These are phyloP conservation scores for Antennarius striatus DNA, from an alignment of 2,113 vertebrate species.

Conservation along the genomic window DNA sequence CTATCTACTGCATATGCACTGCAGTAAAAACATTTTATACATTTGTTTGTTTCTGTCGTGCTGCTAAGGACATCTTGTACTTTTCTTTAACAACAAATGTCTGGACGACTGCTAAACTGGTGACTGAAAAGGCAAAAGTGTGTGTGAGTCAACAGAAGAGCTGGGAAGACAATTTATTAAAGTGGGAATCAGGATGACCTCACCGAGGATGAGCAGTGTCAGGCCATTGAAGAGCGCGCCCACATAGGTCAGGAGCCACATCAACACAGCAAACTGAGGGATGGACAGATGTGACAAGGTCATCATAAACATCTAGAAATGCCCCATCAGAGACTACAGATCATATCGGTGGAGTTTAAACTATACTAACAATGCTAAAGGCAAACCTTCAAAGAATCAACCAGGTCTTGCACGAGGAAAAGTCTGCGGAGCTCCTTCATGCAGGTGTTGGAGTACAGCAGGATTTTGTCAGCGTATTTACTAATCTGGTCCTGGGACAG, in stretches of 20 bases:
- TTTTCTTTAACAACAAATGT: background rate
- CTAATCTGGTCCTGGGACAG: slow-evolving; percentile 98
- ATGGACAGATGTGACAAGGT: background rate
- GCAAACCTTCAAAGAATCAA: slow-evolving; percentile 96
- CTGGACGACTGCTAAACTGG: background rate
- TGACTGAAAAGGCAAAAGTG: background rate
- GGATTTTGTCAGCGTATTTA: slow-evolving; percentile 95
- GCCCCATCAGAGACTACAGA: no score
- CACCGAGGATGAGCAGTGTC: slow-evolving; percentile 97
- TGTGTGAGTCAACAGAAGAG: slow-evolving; percentile 24
- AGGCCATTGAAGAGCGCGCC: slow-evolving; percentile 98
- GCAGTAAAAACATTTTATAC: background rate
- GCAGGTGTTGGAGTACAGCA: slow-evolving; percentile 92
- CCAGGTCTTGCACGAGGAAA: slow-evolving; percentile 96
- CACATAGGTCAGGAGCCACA: slow-evolving; percentile 99
- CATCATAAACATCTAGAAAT: no score
- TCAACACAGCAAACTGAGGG: slow-evolving; percentile 96
- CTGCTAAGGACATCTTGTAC: slow-evolving; percentile 2
- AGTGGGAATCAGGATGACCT: slow-evolving; percentile 49
- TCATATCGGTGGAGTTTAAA: no score
- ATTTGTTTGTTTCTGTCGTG: background rate
- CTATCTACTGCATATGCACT: slow-evolving; percentile 56
- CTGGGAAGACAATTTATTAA: background rate
- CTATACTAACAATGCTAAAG: background rate
- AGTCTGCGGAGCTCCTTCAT: slow-evolving; percentile 95